Percentiles rank a stretch among this genome's conserved stretches.
These are phyloP conservation scores for Cherax quadricarinatus DNA, from an alignment of 1,140 invertebrate genomes.

Conservation along the genomic window DNA sequence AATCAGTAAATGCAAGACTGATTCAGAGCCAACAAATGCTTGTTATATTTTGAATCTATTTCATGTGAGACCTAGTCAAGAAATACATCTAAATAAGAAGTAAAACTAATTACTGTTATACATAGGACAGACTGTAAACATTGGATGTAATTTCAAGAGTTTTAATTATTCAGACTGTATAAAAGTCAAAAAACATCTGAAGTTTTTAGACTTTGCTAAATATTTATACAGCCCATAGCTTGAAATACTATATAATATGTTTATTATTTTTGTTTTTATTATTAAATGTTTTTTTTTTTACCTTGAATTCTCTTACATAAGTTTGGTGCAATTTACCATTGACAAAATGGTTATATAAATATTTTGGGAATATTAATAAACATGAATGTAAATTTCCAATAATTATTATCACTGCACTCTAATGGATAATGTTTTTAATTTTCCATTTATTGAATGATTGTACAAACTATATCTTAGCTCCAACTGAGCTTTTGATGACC, in stretches of 20 bases:
- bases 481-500: background rate
- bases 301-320: background rate
- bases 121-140: too few relatives aligned
- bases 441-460: background rate
- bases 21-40: too few relatives aligned
- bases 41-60: too few relatives aligned
- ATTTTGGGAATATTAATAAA: background rate
- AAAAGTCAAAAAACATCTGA: too few relatives aligned
- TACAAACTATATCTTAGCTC: background rate
- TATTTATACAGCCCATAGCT: background rate
- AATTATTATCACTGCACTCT: background rate
- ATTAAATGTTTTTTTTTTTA: background rate
- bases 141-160: too few relatives aligned
- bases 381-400: background rate
- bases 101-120: too few relatives aligned
- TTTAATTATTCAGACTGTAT: too few relatives aligned
- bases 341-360: background rate
- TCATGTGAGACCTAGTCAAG: too few relatives aligned
- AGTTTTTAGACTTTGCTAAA: background rate
- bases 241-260: background rate
- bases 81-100: too few relatives aligned
- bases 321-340: background rate
- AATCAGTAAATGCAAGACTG: too few relatives aligned
- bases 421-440: background rate
- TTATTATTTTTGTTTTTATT: too few relatives aligned